phyloP scores from a whole-genome alignment of 2,113 vertebrate species.

The Sminthopsis crassicaudata region DNA sequence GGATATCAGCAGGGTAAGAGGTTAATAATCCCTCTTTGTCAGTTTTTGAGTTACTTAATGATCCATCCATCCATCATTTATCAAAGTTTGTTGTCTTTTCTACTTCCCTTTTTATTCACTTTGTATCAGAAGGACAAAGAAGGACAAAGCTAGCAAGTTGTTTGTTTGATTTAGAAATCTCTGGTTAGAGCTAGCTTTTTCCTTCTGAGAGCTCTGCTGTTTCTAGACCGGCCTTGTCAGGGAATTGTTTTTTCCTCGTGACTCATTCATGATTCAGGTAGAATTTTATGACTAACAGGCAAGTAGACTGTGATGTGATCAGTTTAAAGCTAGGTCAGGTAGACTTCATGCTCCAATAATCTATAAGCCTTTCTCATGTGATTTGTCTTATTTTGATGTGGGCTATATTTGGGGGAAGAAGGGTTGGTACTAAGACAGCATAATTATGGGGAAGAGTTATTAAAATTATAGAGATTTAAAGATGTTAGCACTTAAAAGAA shows the following conservation, averaged over 20 bases:
- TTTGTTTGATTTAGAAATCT: slow-evolving; percentile 34
- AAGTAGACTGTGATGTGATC: slow-evolving; percentile 50
- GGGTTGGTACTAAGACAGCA: slow-evolving; percentile 36
- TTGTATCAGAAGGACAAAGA: slow-evolving; percentile 11
- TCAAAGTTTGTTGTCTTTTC: slow-evolving; percentile 20
- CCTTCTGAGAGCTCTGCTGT: slow-evolving; percentile 28
- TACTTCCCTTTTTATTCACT: not conserved
- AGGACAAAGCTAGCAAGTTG: slow-evolving; percentile 20
- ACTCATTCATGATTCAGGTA: slow-evolving; percentile 70
- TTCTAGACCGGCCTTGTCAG: slow-evolving; percentile 53
- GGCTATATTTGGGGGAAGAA: too few species aligned
- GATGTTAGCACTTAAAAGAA: not conserved
- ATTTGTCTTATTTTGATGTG: slow-evolving; percentile 46
- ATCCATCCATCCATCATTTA: not conserved
- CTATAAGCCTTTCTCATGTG: slow-evolving; percentile 63
- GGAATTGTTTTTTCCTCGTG: slow-evolving; percentile 52
- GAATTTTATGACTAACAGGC: slow-evolving; percentile 63
- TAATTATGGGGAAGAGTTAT: slow-evolving; percentile 44
- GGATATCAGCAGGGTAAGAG: not conserved
- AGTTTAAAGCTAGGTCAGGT: slow-evolving; percentile 58
- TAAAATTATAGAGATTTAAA: not conserved
- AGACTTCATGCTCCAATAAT: slow-evolving; percentile 71
- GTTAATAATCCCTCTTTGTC: slow-evolving; percentile 20
- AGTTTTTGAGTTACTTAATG: slow-evolving; percentile 24
- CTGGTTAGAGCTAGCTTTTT: slow-evolving; percentile 38